Conservation (phyloP, 2,888 invertebrate genomes). For the Carcina quercana region DNA sequence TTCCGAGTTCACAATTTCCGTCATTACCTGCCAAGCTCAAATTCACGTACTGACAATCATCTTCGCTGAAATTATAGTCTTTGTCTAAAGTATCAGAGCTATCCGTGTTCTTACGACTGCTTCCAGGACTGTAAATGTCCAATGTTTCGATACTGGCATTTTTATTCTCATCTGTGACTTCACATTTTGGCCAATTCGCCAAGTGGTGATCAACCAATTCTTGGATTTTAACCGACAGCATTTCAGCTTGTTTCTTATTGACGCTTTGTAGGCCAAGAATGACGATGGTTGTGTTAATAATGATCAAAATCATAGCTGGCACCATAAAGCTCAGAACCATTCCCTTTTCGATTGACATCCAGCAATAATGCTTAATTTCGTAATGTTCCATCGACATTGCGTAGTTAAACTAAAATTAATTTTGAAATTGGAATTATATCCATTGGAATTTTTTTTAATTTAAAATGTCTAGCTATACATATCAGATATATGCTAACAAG, state of each 20-base stretch:
- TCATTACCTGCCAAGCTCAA: constrained; percentile 28
- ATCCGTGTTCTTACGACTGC: constrained; percentile 60
- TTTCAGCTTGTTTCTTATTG: constrained; percentile 60
- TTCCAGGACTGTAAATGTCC: constrained; percentile 52
- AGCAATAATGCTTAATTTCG: constrained; percentile 83
- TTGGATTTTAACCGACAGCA: constrained; percentile 59
- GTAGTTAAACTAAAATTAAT: constrained; percentile 78
- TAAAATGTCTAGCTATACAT: too few species aligned
- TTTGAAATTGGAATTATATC: too few species aligned
- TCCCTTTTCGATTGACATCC: constrained; percentile 84
- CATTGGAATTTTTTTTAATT: too few species aligned
- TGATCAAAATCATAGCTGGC: constrained; percentile 79
- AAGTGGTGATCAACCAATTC: constrained; percentile 58
- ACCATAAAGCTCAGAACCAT: constrained; percentile 86
- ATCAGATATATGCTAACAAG: too few species aligned
- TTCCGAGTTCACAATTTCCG: constrained; percentile 37
- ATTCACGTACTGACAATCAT: constrained; percentile 52
- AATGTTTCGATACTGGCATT: constrained; percentile 51
- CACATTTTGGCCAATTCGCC: constrained; percentile 52
- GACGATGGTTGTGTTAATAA: constrained; percentile 77
- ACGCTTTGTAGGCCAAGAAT: constrained; percentile 70
- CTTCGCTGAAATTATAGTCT: constrained; percentile 52
- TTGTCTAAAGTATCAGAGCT: constrained; percentile 59
- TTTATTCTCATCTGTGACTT: constrained; percentile 34
- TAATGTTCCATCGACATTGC: constrained; percentile 80